Evolutionary conservation across 92 coral and sea anemone genomes (phyloP), one percentile per base, ranked within the genome.

Genomic region (Epizoanthus rinbou): DNA sequence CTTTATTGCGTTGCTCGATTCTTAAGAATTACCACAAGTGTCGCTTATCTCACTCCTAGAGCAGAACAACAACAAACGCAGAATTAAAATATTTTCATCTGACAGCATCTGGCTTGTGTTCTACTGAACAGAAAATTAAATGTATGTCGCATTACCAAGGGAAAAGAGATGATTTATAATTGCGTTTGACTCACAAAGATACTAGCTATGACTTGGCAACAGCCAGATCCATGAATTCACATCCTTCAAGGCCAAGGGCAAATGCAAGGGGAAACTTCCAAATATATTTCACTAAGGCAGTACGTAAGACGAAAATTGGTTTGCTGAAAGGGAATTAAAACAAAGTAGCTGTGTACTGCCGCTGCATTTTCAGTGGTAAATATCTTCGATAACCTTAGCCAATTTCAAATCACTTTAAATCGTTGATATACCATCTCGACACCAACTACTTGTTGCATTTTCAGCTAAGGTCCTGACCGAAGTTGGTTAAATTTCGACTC

Each of bases 371-470:
- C 72, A 14, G 47, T 18, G 35, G 57, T 39, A 21, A 3, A 41
- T 16, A 41, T 60, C 31, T 31, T 35, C 15, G 22, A 60, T 21
- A 39, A 19, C 13, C 21, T n/a, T 1, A 33, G 62, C 23, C 1
- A 39, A 23, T 21, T 35, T 60, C 64, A 41, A 23, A 41, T 7
- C 63, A 78, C 54, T 47, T 47, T 47, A 47, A 8, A 47, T 47
- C 54, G 54, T 47, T 47, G 54, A 21, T 15, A 62, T 3, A 11
- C 43, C 28, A 35, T 23, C 43, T 62, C 70, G 25, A 8, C 59
- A 3, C 24, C 70, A 78, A 78, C 82, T 60, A 78, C 82, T 78
- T 78, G 82, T 78, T 78, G 82, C 82, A 78, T 60, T 78, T 43
- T 78, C 15, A 37, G 28, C 71, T 14, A n/a, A 3, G 81, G 52